Conservation (phyloP, 2,113 vertebrate genomes). For the Callospermophilus lateralis region DNA sequence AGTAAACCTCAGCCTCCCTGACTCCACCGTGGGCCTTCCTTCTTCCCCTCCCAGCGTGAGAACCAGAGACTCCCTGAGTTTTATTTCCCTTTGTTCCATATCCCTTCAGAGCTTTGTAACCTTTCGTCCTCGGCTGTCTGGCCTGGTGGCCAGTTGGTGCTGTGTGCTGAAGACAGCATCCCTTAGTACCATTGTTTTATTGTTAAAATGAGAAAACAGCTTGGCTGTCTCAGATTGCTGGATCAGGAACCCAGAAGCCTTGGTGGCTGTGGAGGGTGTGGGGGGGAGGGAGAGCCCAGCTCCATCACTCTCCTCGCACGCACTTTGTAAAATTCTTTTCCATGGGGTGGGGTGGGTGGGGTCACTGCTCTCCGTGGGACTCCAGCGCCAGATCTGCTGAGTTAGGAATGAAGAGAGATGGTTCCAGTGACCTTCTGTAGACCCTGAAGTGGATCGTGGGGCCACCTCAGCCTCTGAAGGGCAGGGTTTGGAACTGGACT, state of each 20-base stretch:
- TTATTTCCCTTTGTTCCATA: not conserved
- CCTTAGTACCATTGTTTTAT: not conserved
- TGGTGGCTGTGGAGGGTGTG: not conserved
- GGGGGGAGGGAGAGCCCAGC: not conserved
- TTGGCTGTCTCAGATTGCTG: not conserved
- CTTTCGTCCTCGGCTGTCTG: not conserved
- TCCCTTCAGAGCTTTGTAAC: not conserved
- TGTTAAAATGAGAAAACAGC: not conserved
- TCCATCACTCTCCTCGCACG: not conserved
- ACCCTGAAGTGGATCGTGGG: slow-evolving; percentile 14
- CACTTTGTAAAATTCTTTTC: slow-evolving; percentile 17
- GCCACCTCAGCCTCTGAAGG: slow-evolving; percentile 49
- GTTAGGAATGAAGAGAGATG: not conserved
- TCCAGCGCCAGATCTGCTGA: slow-evolving; percentile 52
- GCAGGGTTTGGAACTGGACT: not conserved
- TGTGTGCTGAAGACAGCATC: not conserved
- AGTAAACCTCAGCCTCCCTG: not conserved
- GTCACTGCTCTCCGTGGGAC: not conserved
- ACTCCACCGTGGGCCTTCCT: not conserved
- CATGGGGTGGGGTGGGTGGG: not conserved
- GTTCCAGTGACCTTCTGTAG: not conserved
- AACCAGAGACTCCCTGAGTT: not conserved
- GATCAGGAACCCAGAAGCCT: not conserved
- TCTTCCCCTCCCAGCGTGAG: not conserved
- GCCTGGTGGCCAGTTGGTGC: not conserved